Evolutionary conservation across 2,888 invertebrate species (phyloP), one percentile per base, ranked within the genome.

Genomic region (Cryptocephalus primarius): DNA sequence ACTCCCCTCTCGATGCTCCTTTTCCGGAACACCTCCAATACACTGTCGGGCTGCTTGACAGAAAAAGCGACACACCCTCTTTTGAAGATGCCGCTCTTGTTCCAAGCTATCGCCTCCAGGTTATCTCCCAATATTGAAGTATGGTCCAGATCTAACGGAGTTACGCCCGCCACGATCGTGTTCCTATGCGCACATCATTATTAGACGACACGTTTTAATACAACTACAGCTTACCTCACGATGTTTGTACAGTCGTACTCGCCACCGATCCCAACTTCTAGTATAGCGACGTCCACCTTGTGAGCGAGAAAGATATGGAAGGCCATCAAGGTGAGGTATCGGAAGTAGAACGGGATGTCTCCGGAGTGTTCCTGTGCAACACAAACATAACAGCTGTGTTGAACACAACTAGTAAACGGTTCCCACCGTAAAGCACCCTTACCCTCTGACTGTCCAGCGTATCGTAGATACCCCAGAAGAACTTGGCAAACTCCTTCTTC

Each of bases 191-290:
- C 40, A 48, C 8, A 22, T 22, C 22, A 22, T 6, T 4, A 22
- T 22, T 22, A 22, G 22, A 22, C 22, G 22, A 22, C 22, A 22
- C 22, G 6, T 22, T 22, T 22, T 22, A 6, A 22, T 4, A 22
- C 6, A 6, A 6, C 22, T 22, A 14, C 9, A 10, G 33, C 40
- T 41, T 68, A 87, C 88, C 80, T 79, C 45, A 99, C 66, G 40
- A 96, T 74, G 72, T 99, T 99, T 1, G 99, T 99, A 60, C 85
- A 86, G 70, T 99, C 99, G 53, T 83, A 82, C 61, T 86, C 79
- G 0, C 99, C 99, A 0, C 99, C 99, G 55, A 99, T 93, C 33
- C 99, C 99, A 32, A 97, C 97, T 74, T 99, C 99, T 10, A 99
- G 67, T 38, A 99, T 80, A 0, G 89, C 91, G 1, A 94, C 96